These are phyloP conservation scores for Dinomys branickii DNA, from an alignment of 2,113 vertebrate genomes.

Conservation along the genomic window DNA sequence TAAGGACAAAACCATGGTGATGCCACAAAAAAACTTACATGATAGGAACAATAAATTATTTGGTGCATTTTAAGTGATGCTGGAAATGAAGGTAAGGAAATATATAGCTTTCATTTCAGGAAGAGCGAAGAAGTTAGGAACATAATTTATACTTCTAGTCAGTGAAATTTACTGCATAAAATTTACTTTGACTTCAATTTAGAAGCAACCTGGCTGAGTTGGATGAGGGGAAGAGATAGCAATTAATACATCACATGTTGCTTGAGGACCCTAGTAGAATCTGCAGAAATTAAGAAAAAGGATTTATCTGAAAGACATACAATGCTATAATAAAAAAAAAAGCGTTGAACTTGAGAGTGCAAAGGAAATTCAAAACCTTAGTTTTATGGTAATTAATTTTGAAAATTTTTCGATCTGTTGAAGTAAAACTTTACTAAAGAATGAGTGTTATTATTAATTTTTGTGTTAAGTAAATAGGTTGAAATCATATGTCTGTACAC, in stretches of 20 bases:
- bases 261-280: not conserved
- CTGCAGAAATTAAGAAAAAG: not conserved
- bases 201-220: not conserved
- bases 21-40: not conserved
- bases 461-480: not conserved
- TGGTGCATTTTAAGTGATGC: not conserved
- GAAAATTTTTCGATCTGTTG: not conserved
- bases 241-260: not conserved
- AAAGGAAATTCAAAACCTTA: not conserved
- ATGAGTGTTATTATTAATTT: not conserved
- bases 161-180: not conserved
- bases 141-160: not conserved
- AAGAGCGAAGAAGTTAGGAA: too few relatives aligned
- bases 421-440: not conserved
- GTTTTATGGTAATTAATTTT: not conserved
- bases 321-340: not conserved
- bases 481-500: not conserved
- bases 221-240: too few relatives aligned
- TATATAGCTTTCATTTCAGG: not conserved
- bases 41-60: too few relatives aligned
- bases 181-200: not conserved
- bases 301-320: not conserved
- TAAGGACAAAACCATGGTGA: not conserved
- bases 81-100: not conserved
- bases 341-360: not conserved